These are phyloP conservation scores for Anthoscopus minutus DNA, from an alignment of 2,113 vertebrate species.

Conservation along the genomic window DNA sequence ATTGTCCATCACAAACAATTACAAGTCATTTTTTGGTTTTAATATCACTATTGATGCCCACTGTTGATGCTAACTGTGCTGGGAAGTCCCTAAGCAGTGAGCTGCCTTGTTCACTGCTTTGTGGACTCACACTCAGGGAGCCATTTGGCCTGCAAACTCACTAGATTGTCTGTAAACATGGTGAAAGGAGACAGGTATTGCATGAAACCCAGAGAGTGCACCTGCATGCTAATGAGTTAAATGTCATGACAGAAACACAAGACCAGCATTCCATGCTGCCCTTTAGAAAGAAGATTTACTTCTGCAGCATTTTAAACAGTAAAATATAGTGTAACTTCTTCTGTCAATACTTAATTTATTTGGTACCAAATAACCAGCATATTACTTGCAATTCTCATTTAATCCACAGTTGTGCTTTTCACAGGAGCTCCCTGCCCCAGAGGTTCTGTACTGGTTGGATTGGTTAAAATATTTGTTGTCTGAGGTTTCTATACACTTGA, in stretches of 20 bases:
- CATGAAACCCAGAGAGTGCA: constrained; percentile 43
- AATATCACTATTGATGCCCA: constrained; percentile 21
- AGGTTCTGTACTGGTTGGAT: background rate
- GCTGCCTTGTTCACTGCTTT: constrained; percentile 38
- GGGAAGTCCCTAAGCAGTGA: constrained; percentile 9
- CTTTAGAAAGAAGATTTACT: constrained; percentile 63
- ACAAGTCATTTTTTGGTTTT: constrained; percentile 38
- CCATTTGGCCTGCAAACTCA: constrained; percentile 67
- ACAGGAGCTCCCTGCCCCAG: background rate
- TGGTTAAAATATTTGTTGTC: constrained; percentile 12
- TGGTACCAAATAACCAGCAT: constrained; percentile 61
- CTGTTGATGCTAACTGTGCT: constrained; percentile 27
- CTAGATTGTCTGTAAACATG: constrained; percentile 70
- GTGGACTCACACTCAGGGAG: constrained; percentile 55
- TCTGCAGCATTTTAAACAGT: constrained; percentile 60
- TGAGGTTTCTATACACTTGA: background rate
- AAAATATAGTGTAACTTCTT: constrained; percentile 62
- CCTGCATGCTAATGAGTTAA: constrained; percentile 70
- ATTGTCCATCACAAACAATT: constrained; percentile 54
- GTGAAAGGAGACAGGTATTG: constrained; percentile 67
- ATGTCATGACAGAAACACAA: constrained; percentile 55
- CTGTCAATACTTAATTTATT: constrained; percentile 65
- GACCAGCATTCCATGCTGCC: constrained; percentile 38
- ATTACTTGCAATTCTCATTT: background rate
- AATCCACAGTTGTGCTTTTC: background rate